Evolutionary conservation across 2,888 invertebrate species (phyloP), one percentile per base, ranked within the genome.

Genomic region (Acleris holmiana): DNA sequence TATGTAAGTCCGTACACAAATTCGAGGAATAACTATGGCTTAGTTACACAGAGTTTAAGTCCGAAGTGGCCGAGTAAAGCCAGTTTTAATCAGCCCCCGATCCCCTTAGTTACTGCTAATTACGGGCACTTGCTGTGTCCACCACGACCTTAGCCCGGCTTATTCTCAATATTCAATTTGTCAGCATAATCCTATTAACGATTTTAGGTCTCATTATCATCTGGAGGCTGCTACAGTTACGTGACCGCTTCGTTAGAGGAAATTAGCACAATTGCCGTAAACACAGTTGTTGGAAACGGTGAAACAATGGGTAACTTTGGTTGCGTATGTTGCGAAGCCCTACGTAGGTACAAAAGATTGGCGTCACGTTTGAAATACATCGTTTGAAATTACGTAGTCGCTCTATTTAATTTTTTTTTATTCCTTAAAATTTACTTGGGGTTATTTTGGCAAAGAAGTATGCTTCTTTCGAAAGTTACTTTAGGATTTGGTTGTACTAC

Each of bases 71-170:
- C 72, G 68, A 80, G 82, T 81, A 88, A 86, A 89, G 85, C 86
- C 88, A 79, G 82, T 86, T 88, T 88, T 89, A 89, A 87, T 87
- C 85, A 83, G 81, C 70, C 71, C 71, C 75, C 78, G 76, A 84
- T 83, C 84, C 85, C 79, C 84, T 85, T 85, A 87, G 84, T 86
- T 88, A 84, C 85, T 88, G 86, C 87, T 91, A 89, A 91, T 91
- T 89, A 90, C 83, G 75, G 80, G 80, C 83, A 85, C 85, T 86
- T 83, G 83, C 83, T 80, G 76, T 83, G 88, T 86, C 88, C 85
- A 86, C 88, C 85, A 75, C 84, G 73, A 82, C 86, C 86, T 89
- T 86, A 84, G 75, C 75, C 76, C 70, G 80, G 86, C 82, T 89
- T 88, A 86, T 82, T 76, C 76, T 83, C 85, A 82, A 88, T 89